phyloP scores from a whole-genome alignment of 1,140 invertebrate genomes.

The Eulimnadia texana region DNA sequence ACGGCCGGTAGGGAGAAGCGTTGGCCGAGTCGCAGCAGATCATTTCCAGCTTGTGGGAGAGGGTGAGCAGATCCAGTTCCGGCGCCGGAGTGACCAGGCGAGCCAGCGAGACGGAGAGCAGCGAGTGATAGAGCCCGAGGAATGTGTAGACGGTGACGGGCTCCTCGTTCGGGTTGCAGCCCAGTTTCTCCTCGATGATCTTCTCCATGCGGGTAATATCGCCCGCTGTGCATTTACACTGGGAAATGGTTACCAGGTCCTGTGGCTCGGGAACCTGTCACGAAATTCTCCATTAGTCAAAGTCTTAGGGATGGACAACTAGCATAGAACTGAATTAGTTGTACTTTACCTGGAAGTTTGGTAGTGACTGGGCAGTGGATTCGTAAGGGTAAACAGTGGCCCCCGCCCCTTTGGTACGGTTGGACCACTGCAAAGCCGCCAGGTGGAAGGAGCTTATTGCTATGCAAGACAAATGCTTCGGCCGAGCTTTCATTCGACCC shows the following conservation, averaged over 20 bases:
- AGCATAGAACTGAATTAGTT: neutral
- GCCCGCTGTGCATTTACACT: constrained; percentile 56
- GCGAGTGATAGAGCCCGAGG: constrained; percentile 43
- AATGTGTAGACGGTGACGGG: constrained; percentile 48
- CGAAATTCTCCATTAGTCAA: no score
- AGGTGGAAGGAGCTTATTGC: constrained; percentile 52
- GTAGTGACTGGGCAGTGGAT: neutral
- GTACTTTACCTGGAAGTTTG: neutral
- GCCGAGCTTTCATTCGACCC: constrained; percentile 31
- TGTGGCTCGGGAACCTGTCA: constrained; percentile 27
- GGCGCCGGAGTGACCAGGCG: constrained; percentile 26
- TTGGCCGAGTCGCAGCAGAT: constrained; percentile 46
- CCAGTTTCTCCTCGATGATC: constrained; percentile 51
- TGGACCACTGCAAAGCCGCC: constrained; percentile 34
- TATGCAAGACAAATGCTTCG: constrained; percentile 53
- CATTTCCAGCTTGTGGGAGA: constrained; percentile 45
- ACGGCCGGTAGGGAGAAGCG: constrained; percentile 46
- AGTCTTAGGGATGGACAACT: no score
- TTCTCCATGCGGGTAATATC: constrained; percentile 57
- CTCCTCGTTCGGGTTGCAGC: constrained; percentile 37
- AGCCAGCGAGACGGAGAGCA: constrained; percentile 35
- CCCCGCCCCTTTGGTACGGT: constrained; percentile 25
- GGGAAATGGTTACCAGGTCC: constrained; percentile 40
- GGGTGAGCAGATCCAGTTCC: constrained; percentile 33
- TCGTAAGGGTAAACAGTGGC: constrained; percentile 17